phyloP scores from a whole-genome alignment of 2,888 invertebrate genomes.

The Mesopsocus fuscifrons region DNA sequence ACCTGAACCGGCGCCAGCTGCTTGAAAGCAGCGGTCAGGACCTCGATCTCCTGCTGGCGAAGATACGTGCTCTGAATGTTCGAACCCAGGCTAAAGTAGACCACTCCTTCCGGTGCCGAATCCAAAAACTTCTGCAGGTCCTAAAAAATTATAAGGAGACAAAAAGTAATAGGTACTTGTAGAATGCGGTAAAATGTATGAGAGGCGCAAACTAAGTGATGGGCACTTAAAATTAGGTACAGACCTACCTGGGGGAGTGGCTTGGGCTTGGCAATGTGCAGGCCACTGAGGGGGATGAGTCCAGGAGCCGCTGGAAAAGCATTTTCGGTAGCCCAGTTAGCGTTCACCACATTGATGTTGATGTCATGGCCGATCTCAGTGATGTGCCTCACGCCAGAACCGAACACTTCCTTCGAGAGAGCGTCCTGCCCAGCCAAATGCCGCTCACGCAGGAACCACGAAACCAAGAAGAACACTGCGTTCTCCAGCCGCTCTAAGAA shows the following conservation, averaged over 20 bases:
- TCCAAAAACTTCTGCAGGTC: conserved; percentile 2
- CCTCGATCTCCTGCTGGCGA: neutral
- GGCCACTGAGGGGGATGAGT: conserved; percentile 7
- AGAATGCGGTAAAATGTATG: too few relatives aligned
- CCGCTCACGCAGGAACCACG: neutral
- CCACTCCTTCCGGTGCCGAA: neutral
- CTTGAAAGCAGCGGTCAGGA: neutral
- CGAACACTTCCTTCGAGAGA: neutral
- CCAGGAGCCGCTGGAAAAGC: conserved; percentile 1
- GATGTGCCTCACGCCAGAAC: neutral
- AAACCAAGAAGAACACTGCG: neutral
- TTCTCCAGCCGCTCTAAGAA: conserved; percentile 1
- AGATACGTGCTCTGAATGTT: neutral
- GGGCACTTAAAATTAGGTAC: too few relatives aligned
- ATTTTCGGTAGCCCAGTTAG: conserved; percentile 7
- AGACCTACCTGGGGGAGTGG: conserved; percentile 8
- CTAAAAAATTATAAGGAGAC: too few relatives aligned
- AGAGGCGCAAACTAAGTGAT: too few relatives aligned
- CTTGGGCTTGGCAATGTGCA: conserved; percentile 6
- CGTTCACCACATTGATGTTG: conserved; percentile 6
- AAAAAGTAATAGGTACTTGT: too few relatives aligned
- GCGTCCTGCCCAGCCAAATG: neutral
- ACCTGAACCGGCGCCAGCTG: neutral
- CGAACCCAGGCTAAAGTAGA: conserved; percentile 4
- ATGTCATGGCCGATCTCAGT: neutral